Conservation (phyloP, 1,140 invertebrate genomes). For the Megalonaias nervosa region DNA sequence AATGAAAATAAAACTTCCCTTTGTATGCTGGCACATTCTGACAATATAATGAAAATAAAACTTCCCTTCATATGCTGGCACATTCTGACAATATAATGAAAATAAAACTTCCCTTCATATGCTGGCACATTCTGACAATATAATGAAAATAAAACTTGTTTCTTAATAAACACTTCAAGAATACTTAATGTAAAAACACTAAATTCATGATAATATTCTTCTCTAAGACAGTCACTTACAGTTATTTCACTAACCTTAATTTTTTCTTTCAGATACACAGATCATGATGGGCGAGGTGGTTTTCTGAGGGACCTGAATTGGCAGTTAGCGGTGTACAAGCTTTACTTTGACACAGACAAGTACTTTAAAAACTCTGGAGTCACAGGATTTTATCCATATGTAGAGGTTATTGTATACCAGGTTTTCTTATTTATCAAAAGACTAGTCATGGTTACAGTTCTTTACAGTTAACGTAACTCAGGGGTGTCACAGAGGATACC, state of each 20-base stretch:
- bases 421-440: constrained; percentile 26
- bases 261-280: constrained; percentile 76
- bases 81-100: too few relatives aligned
- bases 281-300: constrained; percentile 79
- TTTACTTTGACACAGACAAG: constrained; percentile 77
- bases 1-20: too few relatives aligned
- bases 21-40: too few relatives aligned
- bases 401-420: constrained; percentile 21
- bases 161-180: too few relatives aligned
- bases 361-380: constrained; percentile 25
- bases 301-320: constrained; percentile 78
- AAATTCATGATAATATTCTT: too few relatives aligned
- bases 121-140: too few relatives aligned
- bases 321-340: constrained; percentile 80
- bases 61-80: too few relatives aligned
- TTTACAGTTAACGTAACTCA: neutral
- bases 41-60: too few relatives aligned
- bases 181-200: too few relatives aligned
- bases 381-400: constrained; percentile 30
- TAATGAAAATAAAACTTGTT: too few relatives aligned
- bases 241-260: constrained; percentile 26
- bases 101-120: too few relatives aligned
- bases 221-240: neutral
- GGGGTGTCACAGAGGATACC: too few relatives aligned
- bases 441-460: constrained; percentile 8